These are phyloP conservation scores for Aix galericulata DNA, from an alignment of 2,113 vertebrate genomes.

Conservation along the genomic window DNA sequence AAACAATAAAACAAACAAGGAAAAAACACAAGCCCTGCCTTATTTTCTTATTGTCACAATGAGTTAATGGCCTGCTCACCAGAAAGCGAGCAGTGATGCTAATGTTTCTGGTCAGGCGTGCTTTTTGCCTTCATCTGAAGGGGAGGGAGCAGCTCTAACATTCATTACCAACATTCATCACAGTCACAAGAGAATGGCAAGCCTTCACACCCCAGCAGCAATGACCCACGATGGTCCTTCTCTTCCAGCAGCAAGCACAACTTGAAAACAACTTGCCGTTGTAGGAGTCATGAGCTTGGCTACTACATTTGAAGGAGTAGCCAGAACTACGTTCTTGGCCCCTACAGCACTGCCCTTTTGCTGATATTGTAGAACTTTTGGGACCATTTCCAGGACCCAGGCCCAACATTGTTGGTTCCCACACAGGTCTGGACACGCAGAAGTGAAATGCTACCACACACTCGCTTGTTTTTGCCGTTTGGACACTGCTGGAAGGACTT, in stretches of 20 bases:
- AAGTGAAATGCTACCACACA: neutral
- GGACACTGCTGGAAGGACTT: slow-evolving; percentile 20
- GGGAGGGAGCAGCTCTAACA: neutral
- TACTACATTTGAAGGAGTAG: neutral
- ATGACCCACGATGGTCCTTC: neutral
- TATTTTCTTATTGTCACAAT: neutral
- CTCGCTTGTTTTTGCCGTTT: slow-evolving; percentile 6
- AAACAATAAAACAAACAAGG: slow-evolving; percentile 8
- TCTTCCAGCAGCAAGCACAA: neutral
- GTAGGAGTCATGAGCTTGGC: neutral
- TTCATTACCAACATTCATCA: neutral
- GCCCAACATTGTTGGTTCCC: neutral
- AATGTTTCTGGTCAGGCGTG: neutral
- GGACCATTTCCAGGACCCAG: neutral
- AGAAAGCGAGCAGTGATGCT: neutral
- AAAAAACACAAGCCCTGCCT: neutral
- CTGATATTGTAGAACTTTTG: neutral
- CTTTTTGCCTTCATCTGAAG: neutral
- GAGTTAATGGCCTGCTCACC: neutral
- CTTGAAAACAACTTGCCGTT: neutral
- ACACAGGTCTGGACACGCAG: neutral
- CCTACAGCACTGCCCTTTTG: neutral
- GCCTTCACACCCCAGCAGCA: neutral
- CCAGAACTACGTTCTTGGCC: neutral
- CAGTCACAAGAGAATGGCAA: neutral